Evolutionary conservation across 2,113 vertebrate genomes (phyloP), one percentile per base, ranked within the genome.

Genomic region (Talpa occidentalis): DNA sequence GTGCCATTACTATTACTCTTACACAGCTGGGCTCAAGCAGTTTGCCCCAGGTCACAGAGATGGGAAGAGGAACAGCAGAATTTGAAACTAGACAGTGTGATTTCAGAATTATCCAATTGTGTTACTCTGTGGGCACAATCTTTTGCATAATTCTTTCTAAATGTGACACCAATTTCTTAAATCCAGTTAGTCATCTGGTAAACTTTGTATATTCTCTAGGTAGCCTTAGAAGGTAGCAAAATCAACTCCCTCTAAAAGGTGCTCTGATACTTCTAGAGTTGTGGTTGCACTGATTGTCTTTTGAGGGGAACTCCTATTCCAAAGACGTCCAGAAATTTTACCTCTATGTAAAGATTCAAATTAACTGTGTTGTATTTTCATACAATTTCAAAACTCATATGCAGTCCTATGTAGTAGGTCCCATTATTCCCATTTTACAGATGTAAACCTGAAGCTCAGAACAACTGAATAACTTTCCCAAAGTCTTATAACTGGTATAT

Each of bases 381-480:
- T 52, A 42, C 12, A 81, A 81, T 60, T 47, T 44, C n/a, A 52
- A 82, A 95, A 74, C 35, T 77, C 40, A 73, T 6, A 56, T n/a
- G 42, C 1, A 49, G 28, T 11, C n/a, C 24, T 40, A 5, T 37
- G 5, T 19, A 10, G 37, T 85, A 87, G 22, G 15, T 17, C 44
- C 32, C 30, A 40, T 79, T 37, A 70, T 64, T 82, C 22, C 14
- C 10, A 42, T 70, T 52, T 94, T 85, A 47, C 30, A 70, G 60
- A 37, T 62, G 40, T 90, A 70, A 83, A 64, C 10, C 35, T 1
- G 26, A 90, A 64, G 19, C 42, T 94, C 62, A 49, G 35, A 79
- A 94, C 84, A 88, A 83, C 21, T 52, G 35, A 84, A 42, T 47
- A 52, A 69, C 54, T 70, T 93, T 84, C 76, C 49, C 11, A 67